These are phyloP conservation scores for Semnopithecus entellus DNA, from an alignment of 2,113 vertebrate species.

Conservation along the genomic window DNA sequence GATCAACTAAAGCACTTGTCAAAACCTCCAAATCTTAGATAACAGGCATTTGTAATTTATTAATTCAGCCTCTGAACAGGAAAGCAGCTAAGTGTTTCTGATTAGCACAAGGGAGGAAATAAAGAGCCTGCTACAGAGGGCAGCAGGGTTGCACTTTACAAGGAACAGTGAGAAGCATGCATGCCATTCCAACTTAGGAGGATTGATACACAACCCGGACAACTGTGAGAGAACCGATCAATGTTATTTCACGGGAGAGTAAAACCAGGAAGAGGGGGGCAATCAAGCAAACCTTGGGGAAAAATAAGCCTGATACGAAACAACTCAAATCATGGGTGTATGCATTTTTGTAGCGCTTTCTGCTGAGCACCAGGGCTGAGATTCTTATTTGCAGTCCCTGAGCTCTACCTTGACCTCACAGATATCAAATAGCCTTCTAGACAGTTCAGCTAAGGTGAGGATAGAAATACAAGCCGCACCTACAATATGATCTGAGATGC, in stretches of 20 bases:
- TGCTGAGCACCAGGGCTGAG: neutral
- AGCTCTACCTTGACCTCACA: neutral
- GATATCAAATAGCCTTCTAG: neutral
- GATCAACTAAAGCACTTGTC: constrained; percentile 80
- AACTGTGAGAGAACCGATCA: fast-evolving
- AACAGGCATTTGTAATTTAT: constrained; percentile 70
- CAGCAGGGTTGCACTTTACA: fast-evolving
- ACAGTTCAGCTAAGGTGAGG: constrained; percentile 61
- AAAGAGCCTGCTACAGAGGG: neutral
- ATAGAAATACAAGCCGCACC: constrained; percentile 31
- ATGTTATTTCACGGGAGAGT: neutral
- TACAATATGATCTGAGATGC: neutral
- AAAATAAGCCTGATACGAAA: neutral
- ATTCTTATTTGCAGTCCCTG: neutral
- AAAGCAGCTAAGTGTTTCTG: constrained; percentile 58
- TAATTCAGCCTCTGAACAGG: constrained; percentile 44
- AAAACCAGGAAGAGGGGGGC: neutral
- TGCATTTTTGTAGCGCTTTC: neutral
- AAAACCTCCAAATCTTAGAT: constrained; percentile 66
- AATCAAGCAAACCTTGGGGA: neutral
- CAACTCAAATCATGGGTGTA: neutral
- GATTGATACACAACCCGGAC: neutral
- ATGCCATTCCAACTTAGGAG: neutral
- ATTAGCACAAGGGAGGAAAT: constrained; percentile 20
- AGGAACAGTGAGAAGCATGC: neutral